A percentile compares a stretch with the other conserved stretches of the same genome.
phyloP scores from a whole-genome alignment of 2,797 vertebrate species.

The Pygocentrus nattereri region DNA sequence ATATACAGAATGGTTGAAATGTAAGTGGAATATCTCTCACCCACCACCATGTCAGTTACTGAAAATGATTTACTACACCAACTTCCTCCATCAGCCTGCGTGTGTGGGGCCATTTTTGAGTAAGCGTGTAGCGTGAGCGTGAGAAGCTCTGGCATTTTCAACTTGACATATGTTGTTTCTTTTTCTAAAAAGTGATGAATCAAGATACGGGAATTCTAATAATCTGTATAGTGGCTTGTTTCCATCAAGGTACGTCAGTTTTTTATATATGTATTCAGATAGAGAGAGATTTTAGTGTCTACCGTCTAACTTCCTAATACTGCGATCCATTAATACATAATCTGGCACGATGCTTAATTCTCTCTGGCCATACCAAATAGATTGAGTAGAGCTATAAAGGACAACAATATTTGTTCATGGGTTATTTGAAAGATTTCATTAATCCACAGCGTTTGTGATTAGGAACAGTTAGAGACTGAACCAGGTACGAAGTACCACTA shows the following conservation, averaged over 20 bases:
- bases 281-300: background rate
- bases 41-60: too few species aligned
- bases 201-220: background rate
- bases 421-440: background rate
- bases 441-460: too few species aligned
- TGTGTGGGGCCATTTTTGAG: too few species aligned
- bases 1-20: too few species aligned
- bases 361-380: background rate
- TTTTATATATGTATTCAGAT: background rate
- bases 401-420: background rate
- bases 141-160: too few species aligned
- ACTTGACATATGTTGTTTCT: too few species aligned
- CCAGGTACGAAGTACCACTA: background rate
- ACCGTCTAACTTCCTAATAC: background rate
- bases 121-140: too few species aligned
- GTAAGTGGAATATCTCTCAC: too few species aligned
- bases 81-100: too few species aligned
- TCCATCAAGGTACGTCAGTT: slow-evolving; percentile 3
- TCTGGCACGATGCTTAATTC: background rate
- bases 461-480: too few species aligned
- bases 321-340: background rate
- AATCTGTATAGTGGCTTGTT: background rate
- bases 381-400: background rate
- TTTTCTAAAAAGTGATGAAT: background rate
- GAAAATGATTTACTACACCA: too few species aligned